Conservation (phyloP, 2,797 vertebrate species). For the Rhinogobio ventralis region DNA sequence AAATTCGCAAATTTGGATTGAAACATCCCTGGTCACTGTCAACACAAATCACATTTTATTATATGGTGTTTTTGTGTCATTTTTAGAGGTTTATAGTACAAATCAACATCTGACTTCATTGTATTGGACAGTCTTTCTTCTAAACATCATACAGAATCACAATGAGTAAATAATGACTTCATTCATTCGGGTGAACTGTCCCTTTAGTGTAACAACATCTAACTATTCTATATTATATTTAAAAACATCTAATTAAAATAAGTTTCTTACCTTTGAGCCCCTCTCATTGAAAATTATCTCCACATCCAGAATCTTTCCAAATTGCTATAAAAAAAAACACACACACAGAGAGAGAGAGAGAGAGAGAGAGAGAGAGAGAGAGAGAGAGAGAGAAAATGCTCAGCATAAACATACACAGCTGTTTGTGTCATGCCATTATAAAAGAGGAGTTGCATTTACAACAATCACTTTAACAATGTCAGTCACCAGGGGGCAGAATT, state of each 20-base stretch:
- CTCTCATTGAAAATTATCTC: constrained; percentile 87
- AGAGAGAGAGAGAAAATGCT: not conserved
- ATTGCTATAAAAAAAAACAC: constrained; percentile 82
- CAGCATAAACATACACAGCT: constrained; percentile 16
- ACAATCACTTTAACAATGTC: constrained; percentile 8
- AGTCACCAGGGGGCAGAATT: constrained; percentile 77
- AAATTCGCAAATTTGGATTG: not conserved
- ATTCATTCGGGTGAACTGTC: not conserved
- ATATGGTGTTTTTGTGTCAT: fast-evolving
- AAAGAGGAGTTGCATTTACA: not conserved
- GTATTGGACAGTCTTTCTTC: not conserved
- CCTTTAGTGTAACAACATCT: not conserved
- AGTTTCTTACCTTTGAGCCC: constrained; percentile 81
- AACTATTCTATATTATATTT: not conserved
- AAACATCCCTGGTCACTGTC: too few relatives aligned
- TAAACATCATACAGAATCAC: not conserved
- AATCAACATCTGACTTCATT: not conserved
- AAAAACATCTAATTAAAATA: not conserved
- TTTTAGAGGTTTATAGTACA: not conserved
- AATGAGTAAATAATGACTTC: too few relatives aligned
- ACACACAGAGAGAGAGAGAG: too few relatives aligned
- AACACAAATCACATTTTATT: too few relatives aligned
- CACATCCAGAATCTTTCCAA: constrained; percentile 85
- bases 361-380: too few relatives aligned
- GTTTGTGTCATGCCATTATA: not conserved